These are phyloP conservation scores for Acronicta psi DNA, from an alignment of 2,888 invertebrate species.

Conservation along the genomic window DNA sequence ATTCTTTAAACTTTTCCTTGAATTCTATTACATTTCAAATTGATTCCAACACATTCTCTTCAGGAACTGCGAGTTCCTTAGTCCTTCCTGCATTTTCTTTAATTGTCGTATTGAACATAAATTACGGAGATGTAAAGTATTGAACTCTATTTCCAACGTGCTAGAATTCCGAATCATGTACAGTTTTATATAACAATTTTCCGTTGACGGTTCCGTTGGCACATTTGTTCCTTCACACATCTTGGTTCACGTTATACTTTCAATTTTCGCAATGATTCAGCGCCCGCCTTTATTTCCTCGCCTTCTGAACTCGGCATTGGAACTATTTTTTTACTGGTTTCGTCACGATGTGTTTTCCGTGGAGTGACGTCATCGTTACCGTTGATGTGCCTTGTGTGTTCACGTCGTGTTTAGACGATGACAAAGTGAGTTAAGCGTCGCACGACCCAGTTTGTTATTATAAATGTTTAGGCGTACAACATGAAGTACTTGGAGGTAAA, in stretches of 20 bases:
- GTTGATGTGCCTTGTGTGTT: conserved; percentile 20
- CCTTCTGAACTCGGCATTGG: conserved; percentile 41
- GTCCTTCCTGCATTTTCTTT: conserved; percentile 20
- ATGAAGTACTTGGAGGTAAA: conserved; percentile 1
- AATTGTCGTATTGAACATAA: conserved; percentile 17
- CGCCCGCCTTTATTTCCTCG: conserved; percentile 58
- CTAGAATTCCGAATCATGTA: conserved; percentile 20
- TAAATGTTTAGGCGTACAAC: conserved; percentile 19
- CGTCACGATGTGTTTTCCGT: conserved; percentile 41
- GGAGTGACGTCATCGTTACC: conserved; percentile 11
- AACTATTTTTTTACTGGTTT: conserved; percentile 64
- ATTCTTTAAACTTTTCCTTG: too few relatives aligned
- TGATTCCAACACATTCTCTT: conserved; percentile 17
- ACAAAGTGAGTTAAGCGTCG: conserved; percentile 26
- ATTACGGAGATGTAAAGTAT: conserved; percentile 5
- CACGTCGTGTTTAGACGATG: conserved; percentile 27
- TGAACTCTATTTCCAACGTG: conserved; percentile 20
- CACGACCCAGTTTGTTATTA: conserved; percentile 11
- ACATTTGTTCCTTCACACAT: conserved; percentile 42
- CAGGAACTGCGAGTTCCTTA: conserved; percentile 23
- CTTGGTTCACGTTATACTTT: conserved; percentile 59
- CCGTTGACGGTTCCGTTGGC: conserved; percentile 4
- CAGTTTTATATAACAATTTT: conserved; percentile 6
- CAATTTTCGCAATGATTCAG: conserved; percentile 68
- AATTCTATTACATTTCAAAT: conserved; percentile 26